Base-by-base conservation (phyloP, 2,797 vertebrate genomes). In the Gobio occitaniae region DNA sequence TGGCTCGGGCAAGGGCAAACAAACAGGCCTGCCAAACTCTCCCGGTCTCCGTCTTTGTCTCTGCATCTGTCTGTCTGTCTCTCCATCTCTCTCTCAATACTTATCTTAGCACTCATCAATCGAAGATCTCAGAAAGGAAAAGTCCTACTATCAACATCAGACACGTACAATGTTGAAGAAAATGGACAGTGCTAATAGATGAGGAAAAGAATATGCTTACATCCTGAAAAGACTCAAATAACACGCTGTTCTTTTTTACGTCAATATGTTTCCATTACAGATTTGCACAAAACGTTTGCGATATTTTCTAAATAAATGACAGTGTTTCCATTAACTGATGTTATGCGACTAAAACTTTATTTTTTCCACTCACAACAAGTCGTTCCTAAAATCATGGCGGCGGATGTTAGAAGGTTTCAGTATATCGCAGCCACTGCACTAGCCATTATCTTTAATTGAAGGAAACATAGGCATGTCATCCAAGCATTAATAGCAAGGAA, bases 11-110 rank as follows among this genome's bases (percentile, higher is more conserved):
- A 65, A 79, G 82, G 86, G 85, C 82, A 88, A 89, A 89, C 86
- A 87, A 87, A 84, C 78, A 70, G 69, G 29, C 66, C 88, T 86
- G 88, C 88, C 88, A 89, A 86, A 87, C 75, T 61, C 48, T 29
- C 50, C 83, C 78, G 80, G 54, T 61, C 78, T 86, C 76, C 3
- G 29, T 75, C 74, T 54, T 72, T 77, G 25, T 61, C 85, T 83
- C 78, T 17, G 48, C 56, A 77, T 52, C 72, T 79, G 52, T 80
- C 65, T 80, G 76, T 76, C 75, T 80, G 32, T 77, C 63, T 84
- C 56, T 47, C 79, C 71, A 25, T 65, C 59, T 54, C 36, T 21
- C 36, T 21, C 50, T 48, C 12, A 54, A 50, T 48, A 80, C 61
- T 59, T 72, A 74, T 85, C 52, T 47, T 54, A 52, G 41, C 68